A percentile compares a stretch with the other conserved stretches of the same genome.
These are phyloP conservation scores for Heptascelio sp. DNA, from an alignment of 2,888 invertebrate genomes.

Conservation along the genomic window DNA sequence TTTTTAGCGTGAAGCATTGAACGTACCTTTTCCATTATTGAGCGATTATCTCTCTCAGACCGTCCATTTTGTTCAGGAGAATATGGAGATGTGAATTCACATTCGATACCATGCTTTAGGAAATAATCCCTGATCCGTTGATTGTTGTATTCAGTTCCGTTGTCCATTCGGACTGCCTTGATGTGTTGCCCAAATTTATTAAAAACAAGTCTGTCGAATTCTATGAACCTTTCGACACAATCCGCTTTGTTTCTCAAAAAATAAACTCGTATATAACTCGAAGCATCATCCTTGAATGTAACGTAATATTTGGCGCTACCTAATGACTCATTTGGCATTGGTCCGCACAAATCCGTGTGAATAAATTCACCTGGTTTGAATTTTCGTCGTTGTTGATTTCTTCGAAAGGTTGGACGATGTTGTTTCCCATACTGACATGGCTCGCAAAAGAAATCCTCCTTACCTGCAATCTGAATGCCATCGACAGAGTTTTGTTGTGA, in stretches of 20 bases:
- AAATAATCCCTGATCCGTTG: background rate
- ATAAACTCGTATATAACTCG: constrained; percentile 56
- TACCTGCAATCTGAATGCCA: background rate
- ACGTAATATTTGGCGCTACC: constrained; percentile 66
- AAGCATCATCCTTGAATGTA: constrained; percentile 65
- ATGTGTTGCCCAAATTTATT: constrained; percentile 29
- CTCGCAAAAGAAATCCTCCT: constrained; percentile 47
- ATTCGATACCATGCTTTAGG: constrained; percentile 19
- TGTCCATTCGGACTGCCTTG: constrained; percentile 20
- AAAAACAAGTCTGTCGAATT: background rate
- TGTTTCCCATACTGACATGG: constrained; percentile 36
- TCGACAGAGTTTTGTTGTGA: background rate
- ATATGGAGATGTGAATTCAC: constrained; percentile 38
- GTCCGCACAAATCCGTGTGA: constrained; percentile 70
- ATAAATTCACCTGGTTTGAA: constrained; percentile 31
- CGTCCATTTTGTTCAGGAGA: constrained; percentile 30
- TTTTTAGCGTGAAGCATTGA: constrained; percentile 57
- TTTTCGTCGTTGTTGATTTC: background rate
- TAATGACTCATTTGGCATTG: constrained; percentile 47
- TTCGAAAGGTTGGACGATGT: constrained; percentile 3
- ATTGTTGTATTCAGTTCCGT: background rate
- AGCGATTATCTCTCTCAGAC: background rate
- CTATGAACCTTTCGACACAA: background rate
- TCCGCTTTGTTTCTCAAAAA: constrained; percentile 52
- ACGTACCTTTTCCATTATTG: constrained; percentile 44